These are phyloP conservation scores for Drosophila fungiperda DNA, from an alignment of 2,888 invertebrate genomes.

Conservation along the genomic window DNA sequence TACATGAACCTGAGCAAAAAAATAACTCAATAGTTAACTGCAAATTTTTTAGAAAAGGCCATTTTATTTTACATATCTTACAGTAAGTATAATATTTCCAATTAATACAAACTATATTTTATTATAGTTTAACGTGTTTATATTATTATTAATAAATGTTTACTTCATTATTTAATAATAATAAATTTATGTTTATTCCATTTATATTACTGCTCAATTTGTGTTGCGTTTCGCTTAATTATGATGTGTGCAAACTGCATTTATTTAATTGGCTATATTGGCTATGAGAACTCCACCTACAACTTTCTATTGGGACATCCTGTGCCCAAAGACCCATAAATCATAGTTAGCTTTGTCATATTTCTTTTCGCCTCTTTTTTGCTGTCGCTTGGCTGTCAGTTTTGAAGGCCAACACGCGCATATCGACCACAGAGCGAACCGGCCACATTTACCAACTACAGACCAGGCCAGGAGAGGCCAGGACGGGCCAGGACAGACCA, in stretches of 20 bases:
- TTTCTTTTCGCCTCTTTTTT: constrained; percentile 18
- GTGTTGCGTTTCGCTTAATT: background rate
- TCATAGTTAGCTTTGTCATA: constrained; percentile 63
- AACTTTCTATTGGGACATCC: constrained; percentile 40
- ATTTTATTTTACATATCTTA: background rate
- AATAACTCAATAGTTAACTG: background rate
- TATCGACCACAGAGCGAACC: constrained; percentile 51
- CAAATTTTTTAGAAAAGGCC: too few species aligned
- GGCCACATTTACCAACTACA: constrained; percentile 31
- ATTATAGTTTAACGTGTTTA: background rate
- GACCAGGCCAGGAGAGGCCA: background rate
- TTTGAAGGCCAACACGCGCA: constrained; percentile 70
- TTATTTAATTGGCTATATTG: constrained; percentile 63
- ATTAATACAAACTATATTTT: background rate
- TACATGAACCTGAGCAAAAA: background rate
- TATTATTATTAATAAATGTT: background rate
- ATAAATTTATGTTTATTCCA: background rate
- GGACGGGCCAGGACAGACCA: background rate
- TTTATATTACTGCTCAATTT: background rate
- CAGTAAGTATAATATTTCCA: background rate
- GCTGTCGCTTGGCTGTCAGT: constrained; percentile 63
- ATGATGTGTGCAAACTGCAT: constrained; percentile 9
- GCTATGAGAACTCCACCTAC: constrained; percentile 6
- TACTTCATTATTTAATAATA: background rate
- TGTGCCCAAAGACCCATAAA: constrained; percentile 55